Evolutionary conservation across 2,888 invertebrate genomes (phyloP).

Genomic region (Caenorhabditis wallacei): DNA sequence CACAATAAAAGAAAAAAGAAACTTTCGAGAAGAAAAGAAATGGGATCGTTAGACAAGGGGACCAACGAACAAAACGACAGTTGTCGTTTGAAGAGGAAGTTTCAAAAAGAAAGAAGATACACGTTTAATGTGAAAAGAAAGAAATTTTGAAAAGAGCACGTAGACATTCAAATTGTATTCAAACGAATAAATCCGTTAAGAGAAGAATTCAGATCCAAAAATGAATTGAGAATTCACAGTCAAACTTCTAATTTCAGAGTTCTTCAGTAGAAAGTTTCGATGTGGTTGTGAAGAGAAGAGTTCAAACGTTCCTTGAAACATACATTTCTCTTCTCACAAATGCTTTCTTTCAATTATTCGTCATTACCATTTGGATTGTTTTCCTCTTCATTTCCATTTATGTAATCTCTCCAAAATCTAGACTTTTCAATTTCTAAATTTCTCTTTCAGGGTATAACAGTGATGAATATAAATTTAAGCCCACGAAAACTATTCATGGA

Average conservation of each 20-base stretch:
- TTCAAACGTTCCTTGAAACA: slow-evolving; percentile 50
- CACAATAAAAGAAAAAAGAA: slow-evolving; percentile 1
- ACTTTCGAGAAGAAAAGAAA: not conserved
- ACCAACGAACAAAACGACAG: slow-evolving; percentile 22
- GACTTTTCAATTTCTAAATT: too few relatives aligned
- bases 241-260: slow-evolving; percentile 35
- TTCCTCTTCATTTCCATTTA: slow-evolving; percentile 78
- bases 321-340: slow-evolving; percentile 76
- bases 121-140: not conserved
- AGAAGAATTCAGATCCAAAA: not conserved
- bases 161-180: not conserved
- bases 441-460: slow-evolving; percentile 80
- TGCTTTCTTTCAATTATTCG: slow-evolving; percentile 69
- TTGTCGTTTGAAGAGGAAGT: not conserved
- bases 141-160: slow-evolving; percentile 12
- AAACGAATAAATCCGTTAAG: not conserved
- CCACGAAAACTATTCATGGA: slow-evolving; percentile 80
- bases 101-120: too few relatives aligned
- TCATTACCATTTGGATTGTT: slow-evolving; percentile 72
- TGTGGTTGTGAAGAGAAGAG: slow-evolving; percentile 61
- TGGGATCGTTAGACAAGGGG: not conserved
- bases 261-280: slow-evolving; percentile 64
- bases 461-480: slow-evolving; percentile 81
- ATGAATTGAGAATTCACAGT: not conserved
- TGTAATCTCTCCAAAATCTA: slow-evolving; percentile 55